A percentile compares a stretch with the other conserved stretches of the same genome.
Evolutionary conservation across 2,797 vertebrate genomes (phyloP).

Genomic region (Vireo griseus): DNA sequence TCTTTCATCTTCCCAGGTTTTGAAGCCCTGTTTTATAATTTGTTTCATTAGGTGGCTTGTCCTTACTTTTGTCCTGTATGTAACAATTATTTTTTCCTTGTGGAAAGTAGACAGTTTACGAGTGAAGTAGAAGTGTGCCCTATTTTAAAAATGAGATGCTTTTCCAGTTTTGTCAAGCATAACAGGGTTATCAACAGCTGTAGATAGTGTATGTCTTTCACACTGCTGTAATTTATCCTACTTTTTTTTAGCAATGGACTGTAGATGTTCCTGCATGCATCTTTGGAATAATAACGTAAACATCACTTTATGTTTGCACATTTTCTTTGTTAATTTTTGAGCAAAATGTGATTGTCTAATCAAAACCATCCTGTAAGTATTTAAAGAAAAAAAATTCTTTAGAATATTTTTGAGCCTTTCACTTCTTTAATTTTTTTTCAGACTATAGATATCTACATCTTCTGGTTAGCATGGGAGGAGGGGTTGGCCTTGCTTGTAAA

Average conservation of each 20-base stretch:
- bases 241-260: neutral
- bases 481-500: neutral
- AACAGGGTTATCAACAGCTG: neutral
- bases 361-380: neutral
- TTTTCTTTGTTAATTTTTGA: neutral
- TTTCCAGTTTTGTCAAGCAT: neutral
- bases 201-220: neutral
- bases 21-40: neutral
- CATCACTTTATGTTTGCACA: neutral
- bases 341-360: neutral
- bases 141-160: neutral
- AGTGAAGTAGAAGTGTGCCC: neutral
- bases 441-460: neutral
- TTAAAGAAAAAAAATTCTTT: neutral
- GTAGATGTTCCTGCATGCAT: neutral
- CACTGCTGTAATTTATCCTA: neutral
- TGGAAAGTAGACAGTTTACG: neutral
- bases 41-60: neutral
- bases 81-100: neutral
- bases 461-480: neutral
- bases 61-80: neutral
- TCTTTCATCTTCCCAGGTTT: neutral
- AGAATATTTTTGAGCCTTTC: neutral
- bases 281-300: neutral
- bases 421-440: neutral